phyloP scores from a whole-genome alignment of 2,113 vertebrate genomes.

The Lampris megalopsis region DNA sequence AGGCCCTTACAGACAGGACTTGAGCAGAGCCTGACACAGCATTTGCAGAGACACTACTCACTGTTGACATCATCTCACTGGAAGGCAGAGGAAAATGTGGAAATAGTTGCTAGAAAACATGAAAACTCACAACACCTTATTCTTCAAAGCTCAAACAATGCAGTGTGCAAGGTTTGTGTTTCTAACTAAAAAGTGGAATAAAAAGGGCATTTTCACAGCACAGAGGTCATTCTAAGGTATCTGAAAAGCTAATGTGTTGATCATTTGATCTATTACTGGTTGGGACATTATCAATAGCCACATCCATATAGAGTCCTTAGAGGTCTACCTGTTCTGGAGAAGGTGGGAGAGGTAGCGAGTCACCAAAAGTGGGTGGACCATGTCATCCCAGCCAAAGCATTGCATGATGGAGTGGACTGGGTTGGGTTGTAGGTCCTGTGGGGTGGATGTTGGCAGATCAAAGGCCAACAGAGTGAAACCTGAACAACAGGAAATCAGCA shows the following conservation, averaged over 20 bases:
- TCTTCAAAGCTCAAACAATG: no score
- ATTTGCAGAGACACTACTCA: constrained; percentile 71
- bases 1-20: constrained; percentile 89
- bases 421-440: constrained; percentile 92
- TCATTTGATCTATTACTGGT: background rate
- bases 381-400: constrained; percentile 96
- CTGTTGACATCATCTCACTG: constrained; percentile 86
- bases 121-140: no score
- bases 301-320: background rate
- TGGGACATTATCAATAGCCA: background rate
- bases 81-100: constrained; percentile 5
- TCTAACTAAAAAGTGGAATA: background rate
- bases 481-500: constrained; percentile 57
- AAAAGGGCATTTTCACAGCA: background rate
- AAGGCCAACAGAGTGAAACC: constrained; percentile 93
- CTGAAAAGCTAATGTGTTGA: no score
- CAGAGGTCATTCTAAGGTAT: no score
- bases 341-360: constrained; percentile 93
- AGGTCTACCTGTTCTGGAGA: constrained; percentile 89
- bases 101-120: background rate
- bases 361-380: constrained; percentile 90
- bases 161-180: background rate
- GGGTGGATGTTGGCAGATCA: constrained; percentile 90
- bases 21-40: constrained; percentile 84
- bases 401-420: constrained; percentile 90